phyloP scores from a whole-genome alignment of 2,888 invertebrate species.

The Cryptus armator region DNA sequence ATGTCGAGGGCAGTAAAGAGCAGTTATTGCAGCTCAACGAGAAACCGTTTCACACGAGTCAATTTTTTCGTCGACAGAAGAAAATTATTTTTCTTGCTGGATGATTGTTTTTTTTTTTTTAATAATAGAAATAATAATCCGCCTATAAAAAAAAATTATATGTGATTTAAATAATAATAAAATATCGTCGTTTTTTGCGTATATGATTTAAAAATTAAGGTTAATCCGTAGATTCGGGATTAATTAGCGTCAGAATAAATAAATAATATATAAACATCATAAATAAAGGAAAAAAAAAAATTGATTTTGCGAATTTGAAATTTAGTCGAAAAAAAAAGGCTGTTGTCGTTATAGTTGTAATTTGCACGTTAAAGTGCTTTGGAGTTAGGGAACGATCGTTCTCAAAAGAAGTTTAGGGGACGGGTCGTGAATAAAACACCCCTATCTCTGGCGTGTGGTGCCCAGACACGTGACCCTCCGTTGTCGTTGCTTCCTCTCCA shows the following conservation, averaged over 20 bases:
- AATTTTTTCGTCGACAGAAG: conserved; percentile 23
- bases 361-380: neutral
- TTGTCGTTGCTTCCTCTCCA: conserved; percentile 30
- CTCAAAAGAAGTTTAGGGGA: neutral
- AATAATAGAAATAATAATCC: neutral
- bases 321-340: neutral
- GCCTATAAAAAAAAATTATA: no score
- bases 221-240: neutral
- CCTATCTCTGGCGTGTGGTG: conserved; percentile 38
- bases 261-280: neutral
- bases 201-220: neutral
- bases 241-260: neutral
- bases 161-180: no score
- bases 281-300: neutral
- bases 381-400: neutral
- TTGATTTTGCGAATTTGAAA: neutral
- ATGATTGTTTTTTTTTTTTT: no score
- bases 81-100: no score
- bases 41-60: conserved; percentile 51
- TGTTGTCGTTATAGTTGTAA: neutral
- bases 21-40: conserved; percentile 39
- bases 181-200: conserved; percentile 5
- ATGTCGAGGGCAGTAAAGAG: conserved; percentile 24
- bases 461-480: conserved; percentile 17
- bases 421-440: conserved; percentile 39